A percentile compares a stretch with the other conserved stretches of the same genome.
phyloP scores from a whole-genome alignment of 2,113 vertebrate species.

The Psilopogon haemacephalus region DNA sequence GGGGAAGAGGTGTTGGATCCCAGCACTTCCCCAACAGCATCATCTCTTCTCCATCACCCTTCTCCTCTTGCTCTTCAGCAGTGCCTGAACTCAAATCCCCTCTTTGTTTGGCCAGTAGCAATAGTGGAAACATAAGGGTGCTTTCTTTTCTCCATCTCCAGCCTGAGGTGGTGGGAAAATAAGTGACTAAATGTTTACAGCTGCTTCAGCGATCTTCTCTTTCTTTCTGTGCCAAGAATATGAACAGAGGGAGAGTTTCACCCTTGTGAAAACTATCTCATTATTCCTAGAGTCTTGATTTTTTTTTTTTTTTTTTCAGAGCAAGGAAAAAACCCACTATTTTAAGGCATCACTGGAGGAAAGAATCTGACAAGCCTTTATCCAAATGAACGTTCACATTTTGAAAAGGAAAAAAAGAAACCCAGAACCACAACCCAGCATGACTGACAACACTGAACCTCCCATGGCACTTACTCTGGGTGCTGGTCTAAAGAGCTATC shows the following conservation, averaged over 20 bases:
- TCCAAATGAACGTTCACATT: conserved; percentile 7
- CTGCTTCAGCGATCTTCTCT: background rate
- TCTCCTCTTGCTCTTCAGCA: background rate
- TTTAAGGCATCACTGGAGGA: background rate
- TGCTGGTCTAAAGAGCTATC: conserved; percentile 15
- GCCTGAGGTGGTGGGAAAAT: background rate
- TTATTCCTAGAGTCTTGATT: background rate
- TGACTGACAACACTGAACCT: conserved; percentile 38
- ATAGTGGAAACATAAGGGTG: background rate
- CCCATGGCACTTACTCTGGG: conserved; percentile 2
- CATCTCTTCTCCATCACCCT: background rate
- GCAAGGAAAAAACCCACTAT: background rate
- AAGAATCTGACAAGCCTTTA: conserved; percentile 26
- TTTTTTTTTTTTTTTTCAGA: conserved; percentile 20
- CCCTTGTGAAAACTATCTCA: background rate
- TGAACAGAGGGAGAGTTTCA: background rate
- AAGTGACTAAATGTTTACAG: background rate
- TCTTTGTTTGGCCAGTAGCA: background rate
- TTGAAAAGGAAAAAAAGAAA: background rate
- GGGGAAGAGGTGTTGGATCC: background rate
- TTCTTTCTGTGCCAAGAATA: background rate
- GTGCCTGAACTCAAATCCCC: background rate
- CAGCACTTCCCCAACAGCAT: background rate
- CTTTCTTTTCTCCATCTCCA: background rate
- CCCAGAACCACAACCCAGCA: background rate